Base-by-base conservation (phyloP, 2,113 vertebrate genomes). In the Psilopsiagon aymara region DNA sequence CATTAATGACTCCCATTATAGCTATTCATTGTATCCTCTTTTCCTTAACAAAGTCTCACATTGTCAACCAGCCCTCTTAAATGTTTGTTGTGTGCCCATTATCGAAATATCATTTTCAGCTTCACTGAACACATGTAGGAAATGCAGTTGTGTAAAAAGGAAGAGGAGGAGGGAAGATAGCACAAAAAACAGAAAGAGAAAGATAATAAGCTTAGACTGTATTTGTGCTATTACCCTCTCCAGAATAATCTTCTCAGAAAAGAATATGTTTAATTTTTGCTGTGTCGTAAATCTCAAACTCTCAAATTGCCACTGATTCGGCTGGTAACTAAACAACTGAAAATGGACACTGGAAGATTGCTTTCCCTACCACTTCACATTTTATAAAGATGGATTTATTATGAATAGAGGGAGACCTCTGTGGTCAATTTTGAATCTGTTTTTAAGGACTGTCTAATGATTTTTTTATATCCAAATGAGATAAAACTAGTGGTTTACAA, bases 71-170 rank as follows among this genome's bases (percentile, higher is more conserved):
- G 96, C 73, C 97, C 97, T 97, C 94, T 98, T 98, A 97, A 98
- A 97, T 12, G 69, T 97, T 98, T 97, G 92, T 95, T 97, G 97
- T 97, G 68, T 95, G 97, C 96, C 97, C 98, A 97, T 98, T 98
- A 98, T 97, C 97, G 97, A 98, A 98, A 98, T 98, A 98, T 97
- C 96, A 98, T 98, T 98, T 98, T 98, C 96, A 88, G 97, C 97
- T 98, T 98, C 97, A 92, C 96, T 98, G 98, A 97, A 97, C 97
- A 97, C 93, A 67, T 98, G 98, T 97, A 98, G 97, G 97, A 98
- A 98, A 98, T 88, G 91, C 97, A 97, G 95, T 93, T 87, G 84
- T 97, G 95, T 97, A 91, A 95, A 94, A 97, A 97, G 94, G 97
- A 90, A 95, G 39, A 92, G 59, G 68, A 86, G 66, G 84, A 86